phyloP scores from a whole-genome alignment of 2,113 vertebrate species.

The Chitala chitala region DNA sequence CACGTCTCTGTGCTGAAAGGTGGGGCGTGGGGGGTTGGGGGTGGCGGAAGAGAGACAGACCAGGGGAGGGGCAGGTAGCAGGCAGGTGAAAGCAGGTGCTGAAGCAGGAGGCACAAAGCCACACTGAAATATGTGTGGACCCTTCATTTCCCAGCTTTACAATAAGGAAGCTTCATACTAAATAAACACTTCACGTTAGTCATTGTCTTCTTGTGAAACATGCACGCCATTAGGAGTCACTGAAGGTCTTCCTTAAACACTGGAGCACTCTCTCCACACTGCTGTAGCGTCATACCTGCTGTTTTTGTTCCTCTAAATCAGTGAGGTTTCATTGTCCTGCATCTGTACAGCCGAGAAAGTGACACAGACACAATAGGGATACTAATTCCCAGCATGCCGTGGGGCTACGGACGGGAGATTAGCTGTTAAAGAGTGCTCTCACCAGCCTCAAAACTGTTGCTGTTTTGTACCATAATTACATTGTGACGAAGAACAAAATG shows the following conservation, averaged over 20 bases:
- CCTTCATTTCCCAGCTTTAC: neutral
- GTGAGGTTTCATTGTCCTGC: constrained; percentile 27
- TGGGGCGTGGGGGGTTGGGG: too few species aligned
- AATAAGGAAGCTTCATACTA: neutral
- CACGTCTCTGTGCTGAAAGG: constrained; percentile 99
- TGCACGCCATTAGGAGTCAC: neutral
- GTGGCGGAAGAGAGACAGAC: too few species aligned
- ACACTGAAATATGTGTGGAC: too few species aligned
- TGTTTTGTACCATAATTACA: constrained; percentile 35
- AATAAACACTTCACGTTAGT: too few species aligned
- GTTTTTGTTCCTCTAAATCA: neutral
- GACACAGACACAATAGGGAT: constrained; percentile 27
- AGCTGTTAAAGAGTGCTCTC: neutral
- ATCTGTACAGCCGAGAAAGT: constrained; percentile 8
- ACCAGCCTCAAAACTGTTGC: constrained; percentile 12
- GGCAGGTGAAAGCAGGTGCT: neutral
- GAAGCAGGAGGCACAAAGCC: neutral
- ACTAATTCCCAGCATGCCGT: constrained; percentile 20
- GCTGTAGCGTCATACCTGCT: too few species aligned
- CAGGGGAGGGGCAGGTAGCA: constrained; percentile 45
- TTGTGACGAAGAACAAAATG: constrained; percentile 30
- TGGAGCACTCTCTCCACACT: neutral
- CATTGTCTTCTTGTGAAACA: too few species aligned
- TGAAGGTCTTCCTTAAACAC: neutral
- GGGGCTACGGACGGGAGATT: constrained; percentile 18